A percentile compares a stretch with the other conserved stretches of the same genome.
Evolutionary conservation across 2,113 vertebrate species (phyloP).

Genomic region (Hippocampus zosterae): DNA sequence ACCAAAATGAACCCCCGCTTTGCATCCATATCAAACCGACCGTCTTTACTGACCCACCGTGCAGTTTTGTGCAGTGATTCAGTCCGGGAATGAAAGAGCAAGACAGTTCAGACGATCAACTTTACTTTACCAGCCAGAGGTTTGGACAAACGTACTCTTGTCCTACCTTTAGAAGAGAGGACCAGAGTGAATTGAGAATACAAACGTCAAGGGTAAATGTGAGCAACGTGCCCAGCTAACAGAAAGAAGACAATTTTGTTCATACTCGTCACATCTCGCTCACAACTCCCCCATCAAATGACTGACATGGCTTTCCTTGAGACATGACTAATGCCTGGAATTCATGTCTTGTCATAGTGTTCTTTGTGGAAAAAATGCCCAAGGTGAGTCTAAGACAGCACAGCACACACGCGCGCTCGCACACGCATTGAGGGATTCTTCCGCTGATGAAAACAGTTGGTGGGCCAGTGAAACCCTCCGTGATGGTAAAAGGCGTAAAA

Average conservation of each 20-base stretch:
- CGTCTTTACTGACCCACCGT: conserved; percentile 58
- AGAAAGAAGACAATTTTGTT: conserved; percentile 40
- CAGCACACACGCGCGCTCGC: conserved; percentile 23
- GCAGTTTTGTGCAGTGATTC: conserved; percentile 64
- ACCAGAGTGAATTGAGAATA: conserved; percentile 53
- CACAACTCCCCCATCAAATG: conserved; percentile 20
- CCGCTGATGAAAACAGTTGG: conserved; percentile 36
- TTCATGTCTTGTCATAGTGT: conserved; percentile 30
- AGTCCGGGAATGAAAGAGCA: conserved; percentile 59
- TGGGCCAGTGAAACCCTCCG: conserved; percentile 43
- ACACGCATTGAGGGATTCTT: conserved; percentile 40
- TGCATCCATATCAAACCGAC: conserved; percentile 62
- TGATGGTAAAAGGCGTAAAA: conserved; percentile 27
- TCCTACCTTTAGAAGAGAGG: conserved; percentile 33
- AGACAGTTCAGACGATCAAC: conserved; percentile 45
- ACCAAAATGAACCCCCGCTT: conserved; percentile 57
- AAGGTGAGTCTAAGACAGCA: conserved; percentile 39
- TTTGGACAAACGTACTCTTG: conserved; percentile 33
- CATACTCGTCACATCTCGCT: conserved; percentile 40
- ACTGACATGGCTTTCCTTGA: conserved; percentile 39
- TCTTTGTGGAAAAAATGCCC: conserved; percentile 39
- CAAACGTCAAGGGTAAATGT: conserved; percentile 43
- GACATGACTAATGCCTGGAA: conserved; percentile 23
- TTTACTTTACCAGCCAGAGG: conserved; percentile 51
- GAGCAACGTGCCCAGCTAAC: conserved; percentile 34